Conservation (phyloP, 2,113 vertebrate species). For the Desmodus rotundus region DNA sequence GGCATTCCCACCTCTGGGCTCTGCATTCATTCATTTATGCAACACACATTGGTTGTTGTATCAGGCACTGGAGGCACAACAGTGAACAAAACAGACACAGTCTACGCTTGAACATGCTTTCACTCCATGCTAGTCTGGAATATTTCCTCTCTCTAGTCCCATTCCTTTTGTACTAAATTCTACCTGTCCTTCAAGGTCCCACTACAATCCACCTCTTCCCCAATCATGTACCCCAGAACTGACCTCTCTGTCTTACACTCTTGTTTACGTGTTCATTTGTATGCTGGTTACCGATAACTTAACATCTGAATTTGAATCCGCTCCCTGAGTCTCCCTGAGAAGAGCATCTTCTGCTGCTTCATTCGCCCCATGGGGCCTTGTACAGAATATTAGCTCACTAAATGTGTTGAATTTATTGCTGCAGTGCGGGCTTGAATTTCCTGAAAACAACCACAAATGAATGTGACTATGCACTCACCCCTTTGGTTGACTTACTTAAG, state of each 20-base stretch:
- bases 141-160: neutral
- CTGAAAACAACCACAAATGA: neutral
- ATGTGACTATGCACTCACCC: too few relatives aligned
- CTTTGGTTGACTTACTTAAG: neutral
- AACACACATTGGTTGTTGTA: neutral
- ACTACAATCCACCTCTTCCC: neutral
- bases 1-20: neutral
- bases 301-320: neutral
- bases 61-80: neutral
- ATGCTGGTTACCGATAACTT: neutral
- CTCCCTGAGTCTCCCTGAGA: neutral
- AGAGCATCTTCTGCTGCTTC: neutral
- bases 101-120: neutral
- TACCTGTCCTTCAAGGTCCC: neutral
- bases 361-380: neutral
- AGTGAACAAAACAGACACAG: neutral
- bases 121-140: neutral
- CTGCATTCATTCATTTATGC: neutral
- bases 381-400: neutral
- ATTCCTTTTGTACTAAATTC: neutral
- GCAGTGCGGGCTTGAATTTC: neutral
- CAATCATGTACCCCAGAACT: neutral
- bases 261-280: neutral
- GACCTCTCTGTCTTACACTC: neutral
- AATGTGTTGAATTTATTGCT: neutral